Evolutionary conservation across 2,797 vertebrate species (phyloP).

Genomic region (Streptopelia turtur): DNA sequence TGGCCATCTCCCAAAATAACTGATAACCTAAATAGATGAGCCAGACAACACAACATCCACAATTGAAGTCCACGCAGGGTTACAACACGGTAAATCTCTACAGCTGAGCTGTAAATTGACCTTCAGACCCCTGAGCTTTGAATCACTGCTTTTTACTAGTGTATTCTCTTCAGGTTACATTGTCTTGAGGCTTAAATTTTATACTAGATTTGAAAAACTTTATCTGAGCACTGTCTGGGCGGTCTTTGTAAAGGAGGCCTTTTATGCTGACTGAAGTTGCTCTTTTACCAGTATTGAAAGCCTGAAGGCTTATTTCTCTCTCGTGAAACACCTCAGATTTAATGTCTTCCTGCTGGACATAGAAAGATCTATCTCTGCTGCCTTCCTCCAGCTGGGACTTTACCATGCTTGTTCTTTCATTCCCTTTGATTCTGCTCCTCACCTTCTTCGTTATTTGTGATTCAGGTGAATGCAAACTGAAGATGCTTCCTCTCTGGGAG

Average conservation of each 20-base stretch:
- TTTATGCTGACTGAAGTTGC: background rate
- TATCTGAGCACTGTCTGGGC: background rate
- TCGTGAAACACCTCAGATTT: background rate
- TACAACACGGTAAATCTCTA: background rate
- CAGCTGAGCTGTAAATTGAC: background rate
- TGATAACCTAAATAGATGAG: background rate
- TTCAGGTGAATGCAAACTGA: conserved; percentile 19
- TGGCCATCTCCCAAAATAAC: background rate
- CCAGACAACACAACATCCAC: background rate
- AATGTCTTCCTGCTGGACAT: background rate
- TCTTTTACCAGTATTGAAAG: background rate
- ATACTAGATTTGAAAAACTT: background rate
- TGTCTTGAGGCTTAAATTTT: background rate
- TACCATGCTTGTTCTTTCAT: background rate
- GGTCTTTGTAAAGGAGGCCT: background rate
- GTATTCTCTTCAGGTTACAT: background rate
- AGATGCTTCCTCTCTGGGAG: conserved; percentile 14
- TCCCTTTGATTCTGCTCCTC: conserved; percentile 16
- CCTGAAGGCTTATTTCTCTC: background rate
- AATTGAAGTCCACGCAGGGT: background rate
- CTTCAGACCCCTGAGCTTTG: background rate
- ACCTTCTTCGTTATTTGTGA: conserved; percentile 3
- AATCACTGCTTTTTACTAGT: background rate
- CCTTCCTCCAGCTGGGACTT: background rate
- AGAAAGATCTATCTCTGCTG: background rate